A percentile compares a stretch with the other conserved stretches of the same genome.
phyloP scores from a whole-genome alignment of 2,888 invertebrate genomes.

The Microctonus brassicae region DNA sequence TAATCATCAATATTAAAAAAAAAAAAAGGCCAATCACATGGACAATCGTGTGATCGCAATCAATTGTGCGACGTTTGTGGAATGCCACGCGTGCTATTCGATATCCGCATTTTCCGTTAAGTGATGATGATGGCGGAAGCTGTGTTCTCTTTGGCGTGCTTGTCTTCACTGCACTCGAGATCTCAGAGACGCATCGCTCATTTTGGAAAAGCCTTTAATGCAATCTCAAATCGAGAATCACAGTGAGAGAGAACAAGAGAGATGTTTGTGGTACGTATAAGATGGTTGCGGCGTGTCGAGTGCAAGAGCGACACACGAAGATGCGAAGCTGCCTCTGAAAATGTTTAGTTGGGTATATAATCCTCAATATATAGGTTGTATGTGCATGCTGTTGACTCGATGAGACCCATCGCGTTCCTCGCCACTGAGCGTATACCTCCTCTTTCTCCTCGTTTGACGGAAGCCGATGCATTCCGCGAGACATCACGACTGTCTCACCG shows the following conservation, averaged over 20 bases:
- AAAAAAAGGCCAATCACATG: not conserved
- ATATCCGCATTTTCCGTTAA: not conserved
- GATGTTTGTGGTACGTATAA: too few relatives aligned
- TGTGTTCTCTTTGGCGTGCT: not conserved
- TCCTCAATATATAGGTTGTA: slow-evolving; percentile 2
- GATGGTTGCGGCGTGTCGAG: not conserved
- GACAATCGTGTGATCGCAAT: not conserved
- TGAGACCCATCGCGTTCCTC: slow-evolving; percentile 29
- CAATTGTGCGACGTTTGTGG: not conserved
- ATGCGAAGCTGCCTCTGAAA: slow-evolving; percentile 16
- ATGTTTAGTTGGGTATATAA: not conserved
- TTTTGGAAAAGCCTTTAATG: slow-evolving; percentile 65
- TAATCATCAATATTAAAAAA: not conserved
- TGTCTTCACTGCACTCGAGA: not conserved
- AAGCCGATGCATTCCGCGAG: slow-evolving; percentile 66
- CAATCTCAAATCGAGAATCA: slow-evolving; percentile 64
- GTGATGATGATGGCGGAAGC: slow-evolving; percentile 20
- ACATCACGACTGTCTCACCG: slow-evolving; percentile 63
- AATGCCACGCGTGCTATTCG: not conserved
- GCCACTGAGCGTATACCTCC: slow-evolving; percentile 42
- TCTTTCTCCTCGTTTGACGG: slow-evolving; percentile 60
- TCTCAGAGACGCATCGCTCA: slow-evolving; percentile 53
- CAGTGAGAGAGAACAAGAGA: too few relatives aligned
- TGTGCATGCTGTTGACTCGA: slow-evolving; percentile 25
- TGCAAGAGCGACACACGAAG: not conserved